These are phyloP conservation scores for Sarcophaga caerulescens DNA, from an alignment of 2,888 invertebrate species.

Conservation along the genomic window DNA sequence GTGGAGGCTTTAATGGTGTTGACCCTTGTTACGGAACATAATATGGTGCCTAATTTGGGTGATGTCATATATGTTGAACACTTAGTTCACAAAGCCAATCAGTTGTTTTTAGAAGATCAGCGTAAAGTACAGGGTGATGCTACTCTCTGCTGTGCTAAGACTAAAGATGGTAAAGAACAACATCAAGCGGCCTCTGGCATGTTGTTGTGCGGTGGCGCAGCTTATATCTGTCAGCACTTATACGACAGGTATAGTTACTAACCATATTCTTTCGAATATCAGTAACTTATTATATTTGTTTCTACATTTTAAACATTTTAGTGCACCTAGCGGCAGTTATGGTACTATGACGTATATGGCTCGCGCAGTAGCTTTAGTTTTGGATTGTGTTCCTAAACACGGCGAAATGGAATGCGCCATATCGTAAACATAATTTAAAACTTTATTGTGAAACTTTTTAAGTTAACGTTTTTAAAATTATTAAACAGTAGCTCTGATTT, in stretches of 20 bases:
- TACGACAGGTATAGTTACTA: slow-evolving; percentile 86
- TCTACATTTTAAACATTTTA: slow-evolving; percentile 77
- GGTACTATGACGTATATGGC: slow-evolving; percentile 99
- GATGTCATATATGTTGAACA: slow-evolving; percentile 93
- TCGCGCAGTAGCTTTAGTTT: slow-evolving; percentile 88
- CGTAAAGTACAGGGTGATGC: slow-evolving; percentile 95
- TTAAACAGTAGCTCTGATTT: neutral
- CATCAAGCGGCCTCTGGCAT: slow-evolving; percentile 84
- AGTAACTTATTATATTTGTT: neutral
- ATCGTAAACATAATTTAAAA: slow-evolving; percentile 80
- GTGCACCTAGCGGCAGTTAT: slow-evolving; percentile 97
- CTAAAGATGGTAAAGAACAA: slow-evolving; percentile 83
- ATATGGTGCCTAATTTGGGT: slow-evolving; percentile 88
- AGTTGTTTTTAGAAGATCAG: slow-evolving; percentile 97
- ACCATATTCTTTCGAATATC: neutral
- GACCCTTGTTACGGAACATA: slow-evolving; percentile 93
- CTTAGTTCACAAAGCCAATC: slow-evolving; percentile 96
- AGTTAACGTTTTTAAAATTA: too few species aligned
- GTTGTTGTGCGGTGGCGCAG: slow-evolving; percentile 94
- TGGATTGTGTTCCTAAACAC: slow-evolving; percentile 89
- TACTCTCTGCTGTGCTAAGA: slow-evolving; percentile 95
- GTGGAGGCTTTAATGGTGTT: slow-evolving; percentile 99
- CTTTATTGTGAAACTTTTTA: too few species aligned
- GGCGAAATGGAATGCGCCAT: slow-evolving; percentile 92
- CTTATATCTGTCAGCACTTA: slow-evolving; percentile 97